Base-by-base conservation (phyloP, 2,888 invertebrate genomes). In the Tetanocera ferruginea region DNA sequence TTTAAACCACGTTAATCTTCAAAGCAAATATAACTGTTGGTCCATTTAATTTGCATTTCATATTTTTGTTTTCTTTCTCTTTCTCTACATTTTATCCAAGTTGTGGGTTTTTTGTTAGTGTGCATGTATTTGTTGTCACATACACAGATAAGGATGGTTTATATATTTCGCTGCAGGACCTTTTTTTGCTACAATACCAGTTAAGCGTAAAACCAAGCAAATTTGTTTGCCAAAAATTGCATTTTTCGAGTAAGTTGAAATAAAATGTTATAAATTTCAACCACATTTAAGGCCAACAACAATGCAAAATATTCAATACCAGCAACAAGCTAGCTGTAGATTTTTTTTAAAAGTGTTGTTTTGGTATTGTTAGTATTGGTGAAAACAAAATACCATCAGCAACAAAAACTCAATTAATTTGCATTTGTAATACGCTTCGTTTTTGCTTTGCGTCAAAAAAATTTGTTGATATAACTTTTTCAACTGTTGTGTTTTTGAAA, bases 331-430 rank as follows among this genome's bases (percentile, higher is more conserved):
- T 43, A 43, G 11, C 43, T 3, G 11, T 43, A 11, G 1, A 11
- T 43, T 43, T 43, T 43, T 11, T 1, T n/a, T n/a, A n/a, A n/a
- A n/a, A n/a, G n/a, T n/a, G n/a, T n/a, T 6, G 14, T 14, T 43
- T 1, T 43, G 14, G 43, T 43, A 43, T 43, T 43, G 11, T 43
- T 43, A 14, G 43, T 14, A 2, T 43, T 43, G 43, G 43, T 43
- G 43, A 11, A 14, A 43, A 43, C 2, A 43, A 23, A 64, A 72
- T 72, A 76, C 77, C 80, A 79, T 72, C 70, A 75, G 70, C 79
- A 74, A 34, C 79, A 74, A 34, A 78, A 79, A 80, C 79, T 77
- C 77, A 80, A 81, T 82, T 82, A 80, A 80, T 82, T 80, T 81
- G 79, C 80, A 82, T 81, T 76, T 76, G 78, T 79, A 80, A 81